Base-by-base conservation (phyloP, 2,888 invertebrate genomes). In the Xanthorhoe spadicearia region DNA sequence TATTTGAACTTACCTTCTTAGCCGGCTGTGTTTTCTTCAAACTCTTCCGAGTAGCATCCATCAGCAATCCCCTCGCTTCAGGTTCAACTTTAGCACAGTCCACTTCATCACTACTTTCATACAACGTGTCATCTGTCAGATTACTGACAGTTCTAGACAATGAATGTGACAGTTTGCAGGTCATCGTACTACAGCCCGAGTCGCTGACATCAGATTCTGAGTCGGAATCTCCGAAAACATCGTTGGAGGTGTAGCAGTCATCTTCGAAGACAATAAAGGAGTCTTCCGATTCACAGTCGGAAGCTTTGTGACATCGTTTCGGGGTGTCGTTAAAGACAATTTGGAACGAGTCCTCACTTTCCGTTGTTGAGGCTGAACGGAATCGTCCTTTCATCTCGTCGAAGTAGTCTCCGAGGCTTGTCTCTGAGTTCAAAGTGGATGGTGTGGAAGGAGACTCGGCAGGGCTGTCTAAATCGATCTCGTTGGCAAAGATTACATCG, bases 201-300 rank as follows among this genome's bases (percentile, higher is more conserved):
- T 90, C 88, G 74, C 85, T 84, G 7, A 80, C 58, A 15, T 80
- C 81, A 0, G 77, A 77, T 0, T 77, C 76, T 6, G 72, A 72
- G 35, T 69, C 74, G 50, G 74, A 74, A 1, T 80, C 74, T 17
- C 88, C 87, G 2, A 92, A 92, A 0, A 92, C 88, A 70, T 93
- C 92, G 0, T 86, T 86, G 0, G 90, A 83, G 0, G 87, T 88
- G 57, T 88, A 92, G 61, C 93, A 92, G 66, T 89, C 89, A 0
- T 91, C 93, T 57, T 92, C 91, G 7, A 94, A 94, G 6, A 94
- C 84, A 0, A 94, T 94, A 72, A 94, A 94, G 0, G 94, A 94
- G 77, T 95, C 94, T 76, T 94, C 95, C 0, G 94, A 94, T n/a
- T 94, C 94, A 57, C 94, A 94, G 57, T 94, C 94, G 0, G 94